Evolutionary conservation across 2,113 vertebrate genomes (phyloP).

Genomic region (Odocoileus virginianus): DNA sequence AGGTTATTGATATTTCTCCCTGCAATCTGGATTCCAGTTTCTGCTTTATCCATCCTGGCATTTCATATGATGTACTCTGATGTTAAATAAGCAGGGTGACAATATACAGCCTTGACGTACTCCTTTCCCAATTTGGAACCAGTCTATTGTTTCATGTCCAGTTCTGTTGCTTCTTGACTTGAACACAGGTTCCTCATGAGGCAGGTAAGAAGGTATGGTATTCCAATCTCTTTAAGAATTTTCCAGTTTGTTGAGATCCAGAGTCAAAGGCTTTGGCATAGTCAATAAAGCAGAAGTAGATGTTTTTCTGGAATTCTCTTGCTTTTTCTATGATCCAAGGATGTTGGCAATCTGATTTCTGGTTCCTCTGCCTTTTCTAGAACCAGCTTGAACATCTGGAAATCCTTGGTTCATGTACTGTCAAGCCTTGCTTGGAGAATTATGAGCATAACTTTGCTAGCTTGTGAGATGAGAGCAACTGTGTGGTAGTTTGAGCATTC

Average conservation of each 20-base stretch:
- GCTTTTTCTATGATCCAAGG: neutral
- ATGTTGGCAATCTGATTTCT: neutral
- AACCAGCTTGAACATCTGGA: neutral
- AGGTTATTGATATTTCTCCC: neutral
- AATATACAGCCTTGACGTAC: neutral
- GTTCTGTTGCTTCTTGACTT: neutral
- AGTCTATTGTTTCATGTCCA: neutral
- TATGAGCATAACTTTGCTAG: neutral
- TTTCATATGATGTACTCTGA: neutral
- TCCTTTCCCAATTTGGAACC: neutral
- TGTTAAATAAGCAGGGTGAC: neutral
- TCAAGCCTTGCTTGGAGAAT: neutral
- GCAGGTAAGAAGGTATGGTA: neutral
- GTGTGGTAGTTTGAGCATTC: neutral
- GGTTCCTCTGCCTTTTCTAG: neutral
- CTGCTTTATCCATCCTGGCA: neutral
- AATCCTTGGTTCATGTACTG: neutral
- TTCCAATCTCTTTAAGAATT: neutral
- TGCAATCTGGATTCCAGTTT: neutral
- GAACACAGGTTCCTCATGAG: neutral
- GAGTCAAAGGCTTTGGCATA: neutral
- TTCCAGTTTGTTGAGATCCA: neutral
- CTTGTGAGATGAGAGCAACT: fast-evolving
- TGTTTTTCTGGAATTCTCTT: neutral
- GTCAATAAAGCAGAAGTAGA: neutral